Evolutionary conservation across 2,113 vertebrate genomes (phyloP), one percentile per base, ranked within the genome.

Genomic region (Esox niger): DNA sequence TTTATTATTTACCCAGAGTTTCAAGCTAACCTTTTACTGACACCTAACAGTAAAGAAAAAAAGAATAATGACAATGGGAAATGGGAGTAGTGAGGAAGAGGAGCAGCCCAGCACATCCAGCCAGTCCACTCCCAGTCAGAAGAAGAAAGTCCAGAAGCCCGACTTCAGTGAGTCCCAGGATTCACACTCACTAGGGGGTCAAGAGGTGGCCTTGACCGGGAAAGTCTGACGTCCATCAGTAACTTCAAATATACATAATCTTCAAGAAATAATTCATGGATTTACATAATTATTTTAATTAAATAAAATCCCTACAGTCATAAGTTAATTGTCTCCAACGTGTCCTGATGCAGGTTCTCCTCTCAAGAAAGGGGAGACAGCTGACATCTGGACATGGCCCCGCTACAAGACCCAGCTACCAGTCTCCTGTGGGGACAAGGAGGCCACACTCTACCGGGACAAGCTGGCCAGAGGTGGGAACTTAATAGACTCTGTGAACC

Each of bases 391-490:
- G 90, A 87, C 0, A 1, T 91, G 80, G 86, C 35, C 60, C 1
- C 0, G 88, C 0, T 88, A 69, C 66, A 88, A 82, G 78, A 29
- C 0, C 5, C 73, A 72, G 27, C 71, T 91, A 0, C 88, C 83
- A 11, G 85, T 92, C 63, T 89, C 61, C 0, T 91, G 90, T 75
- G 90, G 86, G 30, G 0, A 30, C 0, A 0, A 43, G 62, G 0
- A 58, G 6, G 90, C 85, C 17, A 43, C 0, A 0, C 82, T 92
- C 29, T 0, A 70, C 66, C 74, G 78, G 70, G 49, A 68, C 1
- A 86, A 58, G 60, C 73, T 92, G 63, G 80, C 79, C 13, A 73
- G 65, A 84, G 91, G 91, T 91, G 20, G 72, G 65, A 2, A 11
- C 29, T 20, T 31, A 3, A 15, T 60, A n/a, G 26, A 6, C n/a